Evolutionary conservation across 2,113 vertebrate genomes (phyloP), one percentile per base, ranked within the genome.

Genomic region (Zosterops pallidus): DNA sequence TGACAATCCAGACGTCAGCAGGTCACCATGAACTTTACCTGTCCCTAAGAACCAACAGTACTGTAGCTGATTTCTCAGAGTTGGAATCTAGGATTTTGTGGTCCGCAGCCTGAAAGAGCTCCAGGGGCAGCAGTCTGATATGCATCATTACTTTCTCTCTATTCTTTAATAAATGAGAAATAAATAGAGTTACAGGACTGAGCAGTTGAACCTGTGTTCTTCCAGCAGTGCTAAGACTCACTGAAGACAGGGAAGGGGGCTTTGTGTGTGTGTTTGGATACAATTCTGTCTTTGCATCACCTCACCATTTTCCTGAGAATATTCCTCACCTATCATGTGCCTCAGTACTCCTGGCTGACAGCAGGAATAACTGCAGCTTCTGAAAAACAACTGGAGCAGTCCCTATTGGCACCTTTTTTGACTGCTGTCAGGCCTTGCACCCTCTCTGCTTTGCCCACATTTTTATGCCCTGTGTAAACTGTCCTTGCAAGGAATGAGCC

Each of bases 371-470:
- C 28, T n/a, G 14, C n/a, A 83, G 25, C 26, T 67, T 55, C 69
- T 78, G n/a, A 39, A 68, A 71, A 76, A 35, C 2, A 3, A 16
- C 31, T 33, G 9, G 0, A 84, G 15, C 14, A 80, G 16, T 39
- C 39, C 39, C 29, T 49, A 4, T 56, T 84, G 57, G 12, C 20
- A 52, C 31, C 12, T 49, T 67, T 63, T 67, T 24, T 60, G 14
- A 9, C 33, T 42, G 42, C 17, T 55, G 20, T n/a, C 72, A 55
- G 29, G 11, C 44, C 37, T 25, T 26, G 28, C 0, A 0, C 18
- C 19, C 35, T 26, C 55, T 64, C 31, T 93, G n/a, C 37, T 71
- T 29, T 71, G 18, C 26, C 35, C 11, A 20, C 16, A 5, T 56
- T 70, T 70, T 63, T 63, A 41, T 83, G 19, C 9, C 63, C 37